Base-by-base conservation (phyloP, 2,888 invertebrate species). In the Chloroclystis v-ata region DNA sequence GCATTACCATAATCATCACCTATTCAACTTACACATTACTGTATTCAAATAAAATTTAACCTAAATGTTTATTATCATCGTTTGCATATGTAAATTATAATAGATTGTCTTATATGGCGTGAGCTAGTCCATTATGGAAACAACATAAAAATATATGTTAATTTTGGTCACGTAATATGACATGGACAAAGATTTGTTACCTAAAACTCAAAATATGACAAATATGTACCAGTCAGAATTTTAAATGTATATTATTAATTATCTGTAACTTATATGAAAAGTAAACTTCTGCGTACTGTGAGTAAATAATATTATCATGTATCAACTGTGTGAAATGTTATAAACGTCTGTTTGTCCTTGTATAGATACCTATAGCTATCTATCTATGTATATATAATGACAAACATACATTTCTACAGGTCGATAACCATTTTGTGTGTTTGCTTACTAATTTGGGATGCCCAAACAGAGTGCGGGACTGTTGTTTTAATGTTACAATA, bases 1-100 rank as follows among this genome's bases (percentile, higher is more conserved):
- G 64, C 67, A 73, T 77, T 69, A 20, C 67, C 63, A 54, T 64
- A 56, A 67, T 73, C 74, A 73, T 76, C 69, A 70, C 66, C 72
- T 72, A 76, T 79, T 75, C 76, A 75, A 71, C 60, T 39, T 53
- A 60, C 49, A 61, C 75, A 65, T 57, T 67, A 52, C 47, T 69
- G 76, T 75, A 78, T 77, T 70, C 72, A 69, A 75, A 69, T 54
- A 49, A 56, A 71, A 57, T 60, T 57, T 57, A 61, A 62, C 70
- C 65, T 64, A 62, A 60, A 12, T 42, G 65, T 61, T 20, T 20
- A 20, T 20, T 20, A 20, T 20, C 20, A 20, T 20, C 20, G 20
- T 20, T 20, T 20, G 20, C 20, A 20, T 20, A 20, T 20, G 20
- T 20, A 20, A 20, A 20, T 20, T 33, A 20, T 20, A 4, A 20